Percentiles rank a stretch among this genome's conserved stretches.
Conservation (phyloP, 2,113 vertebrate species). For the Salvelinus fontinalis region DNA sequence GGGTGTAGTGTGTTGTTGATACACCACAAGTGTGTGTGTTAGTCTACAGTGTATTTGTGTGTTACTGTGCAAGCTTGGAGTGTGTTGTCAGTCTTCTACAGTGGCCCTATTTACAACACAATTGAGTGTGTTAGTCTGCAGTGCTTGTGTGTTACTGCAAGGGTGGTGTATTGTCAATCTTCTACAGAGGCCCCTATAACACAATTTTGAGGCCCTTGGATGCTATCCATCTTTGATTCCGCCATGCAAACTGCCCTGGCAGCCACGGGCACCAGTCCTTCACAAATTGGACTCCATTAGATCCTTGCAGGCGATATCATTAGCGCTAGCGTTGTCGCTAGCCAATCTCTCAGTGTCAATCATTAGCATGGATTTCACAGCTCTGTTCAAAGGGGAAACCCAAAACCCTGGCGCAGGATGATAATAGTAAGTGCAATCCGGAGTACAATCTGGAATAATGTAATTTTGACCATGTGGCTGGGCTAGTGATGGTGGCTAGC, state of each 20-base stretch:
- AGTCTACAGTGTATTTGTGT: background rate
- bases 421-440: conserved; percentile 36
- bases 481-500: conserved; percentile 2
- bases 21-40: background rate
- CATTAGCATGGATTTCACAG: conserved; percentile 27
- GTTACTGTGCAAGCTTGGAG: background rate
- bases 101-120: no score
- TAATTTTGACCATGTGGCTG: conserved; percentile 69
- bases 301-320: conserved; percentile 32
- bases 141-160: background rate
- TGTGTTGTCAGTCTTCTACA: no score
- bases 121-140: background rate
- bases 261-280: background rate
- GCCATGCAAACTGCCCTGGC: conserved; percentile 8
- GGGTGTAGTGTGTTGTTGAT: background rate
- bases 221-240: conserved; percentile 30
- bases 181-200: no score
- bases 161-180: no score
- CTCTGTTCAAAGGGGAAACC: conserved; percentile 62
- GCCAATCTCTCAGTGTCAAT: conserved; percentile 51
- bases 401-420: conserved; percentile 50
- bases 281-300: conserved; percentile 24
- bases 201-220: background rate
- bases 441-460: conserved; percentile 69
- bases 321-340: conserved; percentile 32